Conservation (phyloP, 2,113 vertebrate species). For the Apteryx mantelli region DNA sequence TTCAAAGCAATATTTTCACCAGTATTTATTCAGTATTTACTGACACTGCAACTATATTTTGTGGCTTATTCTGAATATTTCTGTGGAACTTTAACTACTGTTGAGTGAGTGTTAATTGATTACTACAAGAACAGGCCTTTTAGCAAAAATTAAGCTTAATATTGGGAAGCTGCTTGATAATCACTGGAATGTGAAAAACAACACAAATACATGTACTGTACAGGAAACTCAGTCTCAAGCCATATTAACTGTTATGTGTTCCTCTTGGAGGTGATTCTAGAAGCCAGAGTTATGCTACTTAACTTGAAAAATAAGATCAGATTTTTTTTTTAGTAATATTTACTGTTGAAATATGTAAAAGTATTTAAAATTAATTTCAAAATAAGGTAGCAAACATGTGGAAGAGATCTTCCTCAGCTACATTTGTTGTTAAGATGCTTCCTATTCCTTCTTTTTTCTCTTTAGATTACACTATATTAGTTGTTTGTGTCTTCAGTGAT, state of each 20-base stretch:
- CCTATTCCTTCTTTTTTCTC: neutral
- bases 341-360: neutral
- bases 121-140: conserved; percentile 19
- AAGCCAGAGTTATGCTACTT: neutral
- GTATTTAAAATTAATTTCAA: conserved; percentile 1
- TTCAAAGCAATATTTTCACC: neutral
- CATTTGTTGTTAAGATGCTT: neutral
- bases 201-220: neutral
- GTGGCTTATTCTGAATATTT: neutral
- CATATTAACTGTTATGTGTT: neutral
- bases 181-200: conserved; percentile 45
- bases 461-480: neutral
- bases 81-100: neutral
- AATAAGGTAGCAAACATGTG: neutral
- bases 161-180: conserved; percentile 35
- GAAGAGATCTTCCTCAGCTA: neutral
- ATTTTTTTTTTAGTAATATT: neutral
- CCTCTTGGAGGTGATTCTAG: neutral
- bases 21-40: neutral
- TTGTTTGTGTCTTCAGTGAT: neutral
- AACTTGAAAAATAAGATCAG: neutral
- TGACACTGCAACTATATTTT: neutral
- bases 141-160: conserved; percentile 27
- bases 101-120: conserved; percentile 31
- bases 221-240: neutral